Conservation (phyloP, 2,113 vertebrate genomes). For the Microcebus griseorufus region DNA sequence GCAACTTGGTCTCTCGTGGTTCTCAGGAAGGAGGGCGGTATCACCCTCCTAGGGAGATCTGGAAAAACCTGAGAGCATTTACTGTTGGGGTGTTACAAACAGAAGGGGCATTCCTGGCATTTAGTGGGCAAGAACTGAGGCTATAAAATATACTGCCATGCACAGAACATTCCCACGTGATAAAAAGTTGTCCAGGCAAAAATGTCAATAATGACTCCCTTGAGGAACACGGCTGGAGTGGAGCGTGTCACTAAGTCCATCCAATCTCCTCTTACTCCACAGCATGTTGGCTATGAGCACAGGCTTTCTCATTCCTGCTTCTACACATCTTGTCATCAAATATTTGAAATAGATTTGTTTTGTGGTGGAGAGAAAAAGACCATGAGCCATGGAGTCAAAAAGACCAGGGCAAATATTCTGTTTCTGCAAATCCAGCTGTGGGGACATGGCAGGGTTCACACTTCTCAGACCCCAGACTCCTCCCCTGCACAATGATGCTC, state of each 20-base stretch:
- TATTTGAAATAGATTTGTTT: background rate
- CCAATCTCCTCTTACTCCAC: background rate
- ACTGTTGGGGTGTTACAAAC: background rate
- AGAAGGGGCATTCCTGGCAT: background rate
- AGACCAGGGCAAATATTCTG: background rate
- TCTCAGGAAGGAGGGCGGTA: background rate
- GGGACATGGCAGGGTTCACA: background rate
- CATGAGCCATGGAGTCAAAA: background rate
- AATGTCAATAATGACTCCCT: background rate
- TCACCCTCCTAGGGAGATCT: background rate
- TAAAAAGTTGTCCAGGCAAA: background rate
- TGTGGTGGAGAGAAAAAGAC: background rate
- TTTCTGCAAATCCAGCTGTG: background rate
- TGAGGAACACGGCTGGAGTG: background rate
- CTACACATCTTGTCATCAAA: background rate
- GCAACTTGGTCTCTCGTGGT: background rate
- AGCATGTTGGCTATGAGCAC: background rate
- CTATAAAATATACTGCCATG: background rate
- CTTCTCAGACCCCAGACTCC: background rate
- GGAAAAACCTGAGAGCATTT: background rate
- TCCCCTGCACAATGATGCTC: background rate
- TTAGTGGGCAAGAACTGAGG: background rate
- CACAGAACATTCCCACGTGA: background rate
- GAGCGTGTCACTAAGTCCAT: fast-evolving
- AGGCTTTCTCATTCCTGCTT: background rate